phyloP scores from a whole-genome alignment of 2,113 vertebrate genomes.

The Boleophthalmus pectinirostris region DNA sequence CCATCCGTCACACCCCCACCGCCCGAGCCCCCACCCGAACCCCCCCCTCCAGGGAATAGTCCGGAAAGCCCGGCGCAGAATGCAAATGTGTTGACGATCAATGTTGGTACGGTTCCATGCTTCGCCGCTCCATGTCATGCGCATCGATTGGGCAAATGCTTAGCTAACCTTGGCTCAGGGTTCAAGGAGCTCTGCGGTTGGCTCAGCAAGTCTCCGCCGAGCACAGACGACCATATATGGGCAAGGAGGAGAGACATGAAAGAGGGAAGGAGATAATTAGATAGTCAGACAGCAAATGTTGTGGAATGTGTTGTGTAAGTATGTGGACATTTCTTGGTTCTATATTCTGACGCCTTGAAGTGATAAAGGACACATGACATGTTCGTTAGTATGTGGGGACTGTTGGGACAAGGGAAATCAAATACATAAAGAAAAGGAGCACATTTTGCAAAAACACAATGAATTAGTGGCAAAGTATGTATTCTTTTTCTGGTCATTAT shows the following conservation, averaged over 20 bases:
- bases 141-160: conserved; percentile 31
- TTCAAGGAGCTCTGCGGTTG: conserved; percentile 39
- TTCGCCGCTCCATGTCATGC: background rate
- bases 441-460: too few relatives aligned
- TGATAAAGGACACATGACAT: too few relatives aligned
- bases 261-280: background rate
- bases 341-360: too few relatives aligned
- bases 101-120: conserved; percentile 28
- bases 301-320: too few relatives aligned
- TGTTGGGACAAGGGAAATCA: too few relatives aligned
- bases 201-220: conserved; percentile 18
- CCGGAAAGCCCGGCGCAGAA: conserved; percentile 22
- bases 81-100: conserved; percentile 26
- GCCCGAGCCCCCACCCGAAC: background rate
- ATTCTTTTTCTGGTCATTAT: too few relatives aligned
- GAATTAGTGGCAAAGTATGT: too few relatives aligned
- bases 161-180: conserved; percentile 41
- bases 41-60: background rate
- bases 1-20: background rate
- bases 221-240: conserved; percentile 4
- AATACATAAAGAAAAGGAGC: too few relatives aligned
- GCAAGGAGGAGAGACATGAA: background rate
- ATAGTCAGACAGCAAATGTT: background rate
- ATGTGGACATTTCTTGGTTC: too few relatives aligned
- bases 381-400: too few relatives aligned